Conservation (phyloP, 2,113 vertebrate genomes). For the Psittacus erithacus region DNA sequence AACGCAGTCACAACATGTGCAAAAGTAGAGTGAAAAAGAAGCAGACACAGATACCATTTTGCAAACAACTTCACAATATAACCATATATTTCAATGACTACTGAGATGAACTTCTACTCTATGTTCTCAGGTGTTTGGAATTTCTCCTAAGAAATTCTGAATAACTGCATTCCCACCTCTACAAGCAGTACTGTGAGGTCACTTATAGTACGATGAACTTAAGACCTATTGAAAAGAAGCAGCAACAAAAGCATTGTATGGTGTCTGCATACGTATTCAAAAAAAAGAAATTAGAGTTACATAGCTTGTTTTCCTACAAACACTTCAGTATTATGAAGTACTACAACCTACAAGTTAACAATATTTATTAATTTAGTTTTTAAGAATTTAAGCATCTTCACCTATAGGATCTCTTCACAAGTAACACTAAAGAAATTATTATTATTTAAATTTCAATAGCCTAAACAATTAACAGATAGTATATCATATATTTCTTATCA, state of each 20-base stretch:
- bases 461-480: not conserved
- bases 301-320: not conserved
- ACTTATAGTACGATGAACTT: not conserved
- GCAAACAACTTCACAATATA: not conserved
- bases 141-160: conserved; percentile 32
- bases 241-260: not conserved
- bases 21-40: not conserved
- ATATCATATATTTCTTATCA: conserved; percentile 2
- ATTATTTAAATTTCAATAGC: not conserved
- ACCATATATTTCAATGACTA: not conserved
- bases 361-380: not conserved
- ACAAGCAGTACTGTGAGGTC: not conserved
- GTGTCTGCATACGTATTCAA: not conserved
- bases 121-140: not conserved
- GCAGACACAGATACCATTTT: not conserved
- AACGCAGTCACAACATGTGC: not conserved
- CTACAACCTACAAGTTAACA: not conserved
- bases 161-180: not conserved
- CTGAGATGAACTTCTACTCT: not conserved
- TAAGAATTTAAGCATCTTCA: not conserved
- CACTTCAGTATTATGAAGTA: not conserved
- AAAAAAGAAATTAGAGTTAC: not conserved
- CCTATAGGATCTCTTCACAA: not conserved
- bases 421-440: not conserved
- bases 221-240: not conserved